Percentiles rank a stretch among this genome's conserved stretches.
Evolutionary conservation across 2,888 invertebrate species (phyloP).

Genomic region (Lycophotia porphyrea): DNA sequence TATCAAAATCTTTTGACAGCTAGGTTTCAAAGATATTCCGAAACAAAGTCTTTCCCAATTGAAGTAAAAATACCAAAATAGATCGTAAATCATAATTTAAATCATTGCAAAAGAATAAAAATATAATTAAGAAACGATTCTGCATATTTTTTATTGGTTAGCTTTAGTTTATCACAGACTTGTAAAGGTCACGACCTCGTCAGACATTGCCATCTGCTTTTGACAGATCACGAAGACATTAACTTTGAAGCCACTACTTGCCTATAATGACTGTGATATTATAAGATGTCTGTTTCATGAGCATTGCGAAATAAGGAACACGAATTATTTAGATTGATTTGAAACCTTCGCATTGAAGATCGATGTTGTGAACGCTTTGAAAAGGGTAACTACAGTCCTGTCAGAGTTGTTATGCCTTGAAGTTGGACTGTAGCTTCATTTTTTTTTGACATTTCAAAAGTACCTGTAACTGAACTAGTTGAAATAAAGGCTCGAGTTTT

Average conservation of each 20-base stretch:
- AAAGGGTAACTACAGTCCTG: background rate
- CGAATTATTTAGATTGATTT: constrained; percentile 26
- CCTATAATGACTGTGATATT: constrained; percentile 41
- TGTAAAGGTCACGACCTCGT: constrained; percentile 54
- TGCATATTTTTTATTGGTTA: constrained; percentile 36
- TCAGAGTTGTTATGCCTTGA: background rate
- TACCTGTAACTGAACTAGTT: background rate
- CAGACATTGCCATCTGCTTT: constrained; percentile 57
- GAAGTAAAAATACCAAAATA: background rate
- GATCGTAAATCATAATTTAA: background rate
- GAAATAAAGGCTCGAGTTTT: background rate
- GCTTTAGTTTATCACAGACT: constrained; percentile 35
- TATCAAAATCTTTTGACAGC: background rate
- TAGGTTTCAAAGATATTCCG: background rate
- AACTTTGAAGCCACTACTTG: constrained; percentile 28
- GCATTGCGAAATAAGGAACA: constrained; percentile 35
- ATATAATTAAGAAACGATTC: constrained; percentile 26
- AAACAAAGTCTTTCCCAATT: background rate
- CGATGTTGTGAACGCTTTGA: background rate
- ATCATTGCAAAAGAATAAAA: background rate
- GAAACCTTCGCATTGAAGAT: constrained; percentile 27
- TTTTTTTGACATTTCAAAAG: background rate
- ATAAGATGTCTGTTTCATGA: constrained; percentile 33
- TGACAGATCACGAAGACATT: constrained; percentile 58
- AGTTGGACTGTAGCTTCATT: too few species aligned